phyloP scores from a whole-genome alignment of 2,113 vertebrate species.

The Raja brachyura region DNA sequence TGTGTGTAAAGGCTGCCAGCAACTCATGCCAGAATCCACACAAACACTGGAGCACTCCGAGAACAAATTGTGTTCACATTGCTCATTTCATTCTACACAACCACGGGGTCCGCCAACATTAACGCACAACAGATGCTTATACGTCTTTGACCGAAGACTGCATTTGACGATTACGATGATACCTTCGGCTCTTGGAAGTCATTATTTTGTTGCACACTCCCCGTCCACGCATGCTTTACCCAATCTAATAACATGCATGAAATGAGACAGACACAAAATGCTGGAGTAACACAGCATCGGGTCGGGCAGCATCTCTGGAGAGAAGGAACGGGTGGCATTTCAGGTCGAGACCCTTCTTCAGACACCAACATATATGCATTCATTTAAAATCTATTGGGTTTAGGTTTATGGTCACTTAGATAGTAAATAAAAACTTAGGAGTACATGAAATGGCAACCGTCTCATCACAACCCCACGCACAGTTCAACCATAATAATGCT shows the following conservation, averaged over 20 bases:
- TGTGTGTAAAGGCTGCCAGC: not conserved
- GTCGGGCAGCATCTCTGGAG: too few species aligned
- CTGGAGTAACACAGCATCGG: too few species aligned
- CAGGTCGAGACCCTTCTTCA: too few species aligned
- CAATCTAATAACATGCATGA: not conserved
- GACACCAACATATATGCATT: not conserved
- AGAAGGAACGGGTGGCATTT: too few species aligned
- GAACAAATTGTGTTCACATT: slow-evolving; percentile 19
- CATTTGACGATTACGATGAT: not conserved
- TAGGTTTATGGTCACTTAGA: slow-evolving; percentile 14
- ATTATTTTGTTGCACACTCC: not conserved
- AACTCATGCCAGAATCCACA: not conserved
- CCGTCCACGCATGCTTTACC: not conserved
- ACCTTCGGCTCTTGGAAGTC: not conserved
- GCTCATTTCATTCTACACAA: slow-evolving; percentile 24
- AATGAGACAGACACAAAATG: too few species aligned
- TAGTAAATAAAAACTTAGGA: not conserved
- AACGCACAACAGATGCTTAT: not conserved
- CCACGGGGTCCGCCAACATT: slow-evolving; percentile 2
- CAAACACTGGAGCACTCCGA: not conserved
- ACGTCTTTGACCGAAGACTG: not conserved
- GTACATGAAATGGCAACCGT: not conserved
- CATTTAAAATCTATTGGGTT: not conserved
- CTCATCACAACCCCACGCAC: too few species aligned
- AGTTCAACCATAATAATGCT: not conserved